phyloP scores from a whole-genome alignment of 2,888 invertebrate species.

The Lasioglossum calceatum region DNA sequence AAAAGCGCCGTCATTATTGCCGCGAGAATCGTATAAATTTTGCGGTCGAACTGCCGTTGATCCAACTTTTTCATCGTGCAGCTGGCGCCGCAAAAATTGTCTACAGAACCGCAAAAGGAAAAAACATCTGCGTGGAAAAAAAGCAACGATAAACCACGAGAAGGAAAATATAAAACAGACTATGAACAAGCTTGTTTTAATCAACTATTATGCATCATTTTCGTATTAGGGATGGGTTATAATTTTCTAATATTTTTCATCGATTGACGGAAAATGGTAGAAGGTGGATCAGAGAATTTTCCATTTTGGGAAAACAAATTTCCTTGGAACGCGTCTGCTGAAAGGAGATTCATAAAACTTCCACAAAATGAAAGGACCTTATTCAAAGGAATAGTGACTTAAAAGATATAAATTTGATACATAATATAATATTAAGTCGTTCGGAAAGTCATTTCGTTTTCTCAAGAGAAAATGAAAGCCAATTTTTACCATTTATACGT shows the following conservation, averaged over 20 bases:
- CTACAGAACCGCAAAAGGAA: background rate
- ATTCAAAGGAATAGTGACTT: background rate
- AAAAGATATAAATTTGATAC: background rate
- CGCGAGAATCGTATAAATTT: conserved; percentile 29
- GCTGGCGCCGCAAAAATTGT: background rate
- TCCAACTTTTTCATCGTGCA: background rate
- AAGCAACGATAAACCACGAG: background rate
- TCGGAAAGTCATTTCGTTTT: too few species aligned
- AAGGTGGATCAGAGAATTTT: background rate
- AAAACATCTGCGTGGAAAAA: background rate
- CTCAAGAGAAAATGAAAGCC: too few species aligned
- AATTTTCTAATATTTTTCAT: background rate
- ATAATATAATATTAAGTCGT: too few species aligned
- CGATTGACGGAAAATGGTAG: background rate
- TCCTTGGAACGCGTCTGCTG: background rate
- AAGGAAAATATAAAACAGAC: background rate
- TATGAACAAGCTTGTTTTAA: background rate
- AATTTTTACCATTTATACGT: too few species aligned
- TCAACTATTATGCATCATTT: background rate
- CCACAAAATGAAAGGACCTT: background rate
- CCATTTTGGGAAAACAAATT: background rate
- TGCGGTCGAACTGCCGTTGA: background rate
- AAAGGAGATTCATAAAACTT: background rate
- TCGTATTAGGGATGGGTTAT: background rate
- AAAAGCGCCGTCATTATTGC: conserved; percentile 38